Evolutionary conservation across 2,797 vertebrate genomes (phyloP), one percentile per base, ranked within the genome.

Genomic region (Rhodeus uyekii): DNA sequence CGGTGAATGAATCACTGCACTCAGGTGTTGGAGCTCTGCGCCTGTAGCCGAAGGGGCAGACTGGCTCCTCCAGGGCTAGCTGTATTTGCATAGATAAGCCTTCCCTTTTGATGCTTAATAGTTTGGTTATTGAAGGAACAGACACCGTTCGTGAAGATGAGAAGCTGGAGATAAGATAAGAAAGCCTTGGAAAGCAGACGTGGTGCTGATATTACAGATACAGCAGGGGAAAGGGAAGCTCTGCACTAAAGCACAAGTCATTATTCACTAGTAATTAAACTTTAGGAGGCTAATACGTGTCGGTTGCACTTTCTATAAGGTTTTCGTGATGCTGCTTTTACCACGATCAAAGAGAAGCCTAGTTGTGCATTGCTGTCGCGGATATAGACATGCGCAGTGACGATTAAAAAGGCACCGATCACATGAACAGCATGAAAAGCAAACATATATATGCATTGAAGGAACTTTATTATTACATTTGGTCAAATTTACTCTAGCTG

Each of bases 61-160:
- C 44, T 53, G 27, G 32, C 80, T 82, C 80, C 80, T 81, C 27
- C 61, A 75, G 80, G 71, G 71, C 80, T 67, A 42, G 80, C 60
- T 82, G 80, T 50, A 86, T 90, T 89, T 90, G 85, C 86, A 85
- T 86, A 89, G 75, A 91, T 87, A 89, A 85, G 84, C 75, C 67
- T 61, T 83, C 67, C 64, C 75, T 88, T 87, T 88, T 85, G 87
- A 88, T 88, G 88, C 87, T 67, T 84, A 89, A 85, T 84, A 83
- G 82, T 89, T 89, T 84, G 78, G 86, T 84, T n/a, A 86, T 87
- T 84, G 76, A 88, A 77, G 83, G 44, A 81, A 75, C 75, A 85
- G 73, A 77, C 81, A 55, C 83, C 67, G 83, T 76, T 53, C 82
- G 63, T 46, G 72, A 86, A 83, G 72, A 82, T 86, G 85, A 42